Conservation (phyloP, 2,113 vertebrate species). For the Thamnaconus septentrionalis region DNA sequence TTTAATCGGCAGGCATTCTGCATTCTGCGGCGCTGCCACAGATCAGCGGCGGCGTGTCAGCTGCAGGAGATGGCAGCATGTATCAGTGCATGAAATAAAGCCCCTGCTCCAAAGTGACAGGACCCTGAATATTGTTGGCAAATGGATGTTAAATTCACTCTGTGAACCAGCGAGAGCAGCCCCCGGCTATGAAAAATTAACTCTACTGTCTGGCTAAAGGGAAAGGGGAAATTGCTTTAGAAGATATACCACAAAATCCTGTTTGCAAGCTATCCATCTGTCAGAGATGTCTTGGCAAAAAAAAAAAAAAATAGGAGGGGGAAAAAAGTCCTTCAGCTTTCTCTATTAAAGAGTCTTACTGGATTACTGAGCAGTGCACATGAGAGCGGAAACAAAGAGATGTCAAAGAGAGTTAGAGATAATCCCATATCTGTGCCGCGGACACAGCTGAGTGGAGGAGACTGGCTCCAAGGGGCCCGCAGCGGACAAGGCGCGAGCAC, state of each 20-base stretch:
- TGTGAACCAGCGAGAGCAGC: constrained; percentile 63
- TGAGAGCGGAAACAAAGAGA: constrained; percentile 68
- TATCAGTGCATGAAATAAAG: constrained; percentile 80
- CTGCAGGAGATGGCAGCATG: constrained; percentile 73
- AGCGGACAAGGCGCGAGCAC: constrained; percentile 8
- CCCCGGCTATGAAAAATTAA: constrained; percentile 71
- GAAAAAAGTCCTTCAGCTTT: constrained; percentile 56
- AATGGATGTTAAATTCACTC: constrained; percentile 72
- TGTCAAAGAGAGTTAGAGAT: constrained; percentile 70
- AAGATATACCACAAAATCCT: constrained; percentile 73
- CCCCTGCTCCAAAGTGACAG: constrained; percentile 70
- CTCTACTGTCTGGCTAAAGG: constrained; percentile 65
- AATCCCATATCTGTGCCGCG: constrained; percentile 57
- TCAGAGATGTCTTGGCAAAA: constrained; percentile 66
- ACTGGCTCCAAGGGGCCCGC: constrained; percentile 14
- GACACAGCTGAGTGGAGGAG: constrained; percentile 34
- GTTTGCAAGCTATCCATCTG: constrained; percentile 72
- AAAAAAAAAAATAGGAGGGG: constrained; percentile 7
- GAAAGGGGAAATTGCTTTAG: constrained; percentile 69
- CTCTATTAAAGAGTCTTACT: constrained; percentile 63
- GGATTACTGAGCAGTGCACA: constrained; percentile 21
- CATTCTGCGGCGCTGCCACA: constrained; percentile 55
- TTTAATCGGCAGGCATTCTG: constrained; percentile 70
- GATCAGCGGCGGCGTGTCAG: constrained; percentile 66
- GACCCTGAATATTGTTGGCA: constrained; percentile 71